phyloP scores from a whole-genome alignment of 2,797 vertebrate species.

The Enteromius fasciolatus region DNA sequence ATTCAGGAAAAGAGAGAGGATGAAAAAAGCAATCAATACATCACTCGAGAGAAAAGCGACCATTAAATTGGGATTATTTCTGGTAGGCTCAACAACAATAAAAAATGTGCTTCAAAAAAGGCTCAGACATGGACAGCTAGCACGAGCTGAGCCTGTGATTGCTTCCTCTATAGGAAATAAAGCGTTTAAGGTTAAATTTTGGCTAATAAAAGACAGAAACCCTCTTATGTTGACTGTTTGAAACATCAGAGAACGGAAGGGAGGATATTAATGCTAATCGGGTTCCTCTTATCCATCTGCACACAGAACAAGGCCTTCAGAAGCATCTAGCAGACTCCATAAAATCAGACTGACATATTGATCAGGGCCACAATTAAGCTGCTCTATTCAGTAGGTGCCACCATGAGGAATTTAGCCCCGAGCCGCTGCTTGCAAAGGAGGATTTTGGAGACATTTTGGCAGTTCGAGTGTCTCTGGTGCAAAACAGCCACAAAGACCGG shows the following conservation, averaged over 20 bases:
- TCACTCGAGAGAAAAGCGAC: slow-evolving; percentile 26
- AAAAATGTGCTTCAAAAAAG: slow-evolving; percentile 33
- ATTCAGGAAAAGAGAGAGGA: slow-evolving; percentile 24
- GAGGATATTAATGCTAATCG: slow-evolving; percentile 47
- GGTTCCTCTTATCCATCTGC: slow-evolving; percentile 38
- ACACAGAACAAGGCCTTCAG: slow-evolving; percentile 34
- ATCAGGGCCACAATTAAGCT: slow-evolving; percentile 54
- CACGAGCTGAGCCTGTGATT: slow-evolving; percentile 3
- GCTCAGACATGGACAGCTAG: slow-evolving; percentile 7
- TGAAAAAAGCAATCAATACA: slow-evolving; percentile 43
- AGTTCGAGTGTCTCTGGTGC: slow-evolving; percentile 19
- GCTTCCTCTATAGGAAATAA: slow-evolving; percentile 35
- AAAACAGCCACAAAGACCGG: slow-evolving; percentile 23
- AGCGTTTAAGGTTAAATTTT: slow-evolving; percentile 18
- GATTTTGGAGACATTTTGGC: slow-evolving; percentile 45
- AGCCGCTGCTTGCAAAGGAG: slow-evolving; percentile 33
- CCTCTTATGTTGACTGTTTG: slow-evolving; percentile 12
- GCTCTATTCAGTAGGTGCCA: slow-evolving; percentile 46
- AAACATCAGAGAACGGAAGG: slow-evolving; percentile 25
- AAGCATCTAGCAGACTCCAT: slow-evolving; percentile 41
- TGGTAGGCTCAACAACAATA: slow-evolving; percentile 39
- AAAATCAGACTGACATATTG: slow-evolving; percentile 55
- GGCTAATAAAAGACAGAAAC: slow-evolving; percentile 34
- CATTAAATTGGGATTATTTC: slow-evolving; percentile 47
- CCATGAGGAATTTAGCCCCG: slow-evolving; percentile 32